These are phyloP conservation scores for Cebus imitator DNA, from an alignment of 2,113 vertebrate genomes.

Conservation along the genomic window DNA sequence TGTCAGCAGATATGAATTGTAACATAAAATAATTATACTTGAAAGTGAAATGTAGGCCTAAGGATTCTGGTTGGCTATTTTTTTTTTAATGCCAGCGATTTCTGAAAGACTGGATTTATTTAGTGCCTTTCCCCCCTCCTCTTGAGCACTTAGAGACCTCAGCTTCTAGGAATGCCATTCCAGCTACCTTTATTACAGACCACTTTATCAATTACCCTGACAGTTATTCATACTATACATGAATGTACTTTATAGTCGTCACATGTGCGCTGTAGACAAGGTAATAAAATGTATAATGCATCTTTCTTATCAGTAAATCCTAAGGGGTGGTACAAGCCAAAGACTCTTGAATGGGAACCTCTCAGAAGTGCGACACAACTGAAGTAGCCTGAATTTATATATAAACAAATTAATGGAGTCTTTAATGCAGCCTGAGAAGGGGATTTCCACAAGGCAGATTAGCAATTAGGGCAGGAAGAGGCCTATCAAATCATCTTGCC, in stretches of 20 bases:
- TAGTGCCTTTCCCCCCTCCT: not conserved
- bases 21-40: constrained; percentile 73
- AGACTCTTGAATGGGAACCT: constrained; percentile 40
- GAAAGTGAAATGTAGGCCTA: constrained; percentile 67
- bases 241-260: constrained; percentile 68
- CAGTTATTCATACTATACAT: constrained; percentile 61
- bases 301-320: constrained; percentile 64
- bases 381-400: constrained; percentile 65
- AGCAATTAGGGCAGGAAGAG: constrained; percentile 59
- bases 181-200: constrained; percentile 53
- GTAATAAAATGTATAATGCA: constrained; percentile 67
- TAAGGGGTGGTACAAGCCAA: constrained; percentile 26
- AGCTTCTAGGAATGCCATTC: constrained; percentile 30
- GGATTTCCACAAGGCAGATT: constrained; percentile 55
- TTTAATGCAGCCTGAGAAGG: constrained; percentile 55
- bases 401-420: constrained; percentile 73
- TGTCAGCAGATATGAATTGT: constrained; percentile 71
- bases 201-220: constrained; percentile 73
- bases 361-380: constrained; percentile 11
- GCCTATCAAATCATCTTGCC: constrained; percentile 58
- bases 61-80: constrained; percentile 47
- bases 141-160: constrained; percentile 61
- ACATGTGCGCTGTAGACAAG: constrained; percentile 51
- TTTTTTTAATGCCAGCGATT: constrained; percentile 58
- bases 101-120: constrained; percentile 69